These are phyloP conservation scores for Pangasius krempfi DNA, from an alignment of 2,797 vertebrate genomes.

Conservation along the genomic window DNA sequence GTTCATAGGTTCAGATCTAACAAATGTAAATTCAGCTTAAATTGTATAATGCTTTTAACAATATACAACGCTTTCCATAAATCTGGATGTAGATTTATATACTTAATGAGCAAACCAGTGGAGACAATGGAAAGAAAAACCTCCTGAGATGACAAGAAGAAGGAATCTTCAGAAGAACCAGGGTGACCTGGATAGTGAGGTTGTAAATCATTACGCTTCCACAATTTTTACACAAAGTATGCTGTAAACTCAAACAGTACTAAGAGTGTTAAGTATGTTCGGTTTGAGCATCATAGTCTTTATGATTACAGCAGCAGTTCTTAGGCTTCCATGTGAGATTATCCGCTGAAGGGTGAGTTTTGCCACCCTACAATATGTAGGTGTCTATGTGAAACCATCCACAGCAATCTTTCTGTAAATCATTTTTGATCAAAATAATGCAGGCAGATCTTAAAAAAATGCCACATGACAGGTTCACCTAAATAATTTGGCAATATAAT, in stretches of 20 bases:
- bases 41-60: neutral
- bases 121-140: neutral
- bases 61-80: too few species aligned
- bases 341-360: neutral
- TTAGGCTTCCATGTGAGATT: neutral
- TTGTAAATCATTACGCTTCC: neutral
- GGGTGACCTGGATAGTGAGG: neutral
- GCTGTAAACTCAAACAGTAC: neutral
- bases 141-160: neutral
- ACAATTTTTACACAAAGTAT: neutral
- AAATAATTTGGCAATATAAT: neutral
- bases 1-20: neutral
- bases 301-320: neutral
- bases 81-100: neutral
- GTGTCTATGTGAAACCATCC: neutral
- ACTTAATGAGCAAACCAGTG: neutral
- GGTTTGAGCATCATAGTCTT: neutral
- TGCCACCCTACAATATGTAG: neutral
- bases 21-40: neutral
- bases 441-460: neutral
- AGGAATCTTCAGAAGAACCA: neutral
- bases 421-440: neutral
- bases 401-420: neutral
- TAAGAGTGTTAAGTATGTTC: neutral
- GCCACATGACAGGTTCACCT: neutral